A percentile compares a stretch with the other conserved stretches of the same genome.
Conservation (phyloP, 2,113 vertebrate genomes). For the Rattus rattus region DNA sequence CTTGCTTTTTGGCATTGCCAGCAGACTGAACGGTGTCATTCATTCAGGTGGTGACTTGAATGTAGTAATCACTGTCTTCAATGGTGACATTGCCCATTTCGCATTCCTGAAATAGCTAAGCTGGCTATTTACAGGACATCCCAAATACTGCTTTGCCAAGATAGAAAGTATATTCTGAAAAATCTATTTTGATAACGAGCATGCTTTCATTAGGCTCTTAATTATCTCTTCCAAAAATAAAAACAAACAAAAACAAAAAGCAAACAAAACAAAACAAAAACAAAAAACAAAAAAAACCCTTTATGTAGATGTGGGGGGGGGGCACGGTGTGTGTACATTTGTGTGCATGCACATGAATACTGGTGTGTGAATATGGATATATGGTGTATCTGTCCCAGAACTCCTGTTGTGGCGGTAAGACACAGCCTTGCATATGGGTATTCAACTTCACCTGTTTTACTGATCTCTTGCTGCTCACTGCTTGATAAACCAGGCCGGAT, state of each 20-base stretch:
- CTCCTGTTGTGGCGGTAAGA: not conserved
- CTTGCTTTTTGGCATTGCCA: not conserved
- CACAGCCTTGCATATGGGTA: not conserved
- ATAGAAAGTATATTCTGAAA: not conserved
- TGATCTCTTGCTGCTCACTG: not conserved
- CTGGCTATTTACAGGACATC: fast-evolving
- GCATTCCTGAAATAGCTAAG: not conserved
- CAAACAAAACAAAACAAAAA: not conserved
- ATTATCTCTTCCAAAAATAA: too few relatives aligned
- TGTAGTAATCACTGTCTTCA: not conserved
- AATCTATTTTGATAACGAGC: not conserved
- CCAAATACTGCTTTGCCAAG: not conserved
- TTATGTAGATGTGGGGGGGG: too few relatives aligned
- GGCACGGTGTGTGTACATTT: not conserved
- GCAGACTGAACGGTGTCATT: not conserved
- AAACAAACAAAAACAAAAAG: not conserved
- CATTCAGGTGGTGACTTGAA: not conserved
- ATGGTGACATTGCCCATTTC: not conserved
- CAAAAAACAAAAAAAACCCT: too few relatives aligned
- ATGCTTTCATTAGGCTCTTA: not conserved
- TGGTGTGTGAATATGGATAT: too few relatives aligned
- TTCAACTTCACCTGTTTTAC: not conserved
- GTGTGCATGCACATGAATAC: not conserved
- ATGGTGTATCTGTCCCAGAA: not conserved
- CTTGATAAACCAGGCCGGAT: too few relatives aligned